Evolutionary conservation across 2,113 vertebrate genomes (phyloP).

Genomic region (Symphodus melops): DNA sequence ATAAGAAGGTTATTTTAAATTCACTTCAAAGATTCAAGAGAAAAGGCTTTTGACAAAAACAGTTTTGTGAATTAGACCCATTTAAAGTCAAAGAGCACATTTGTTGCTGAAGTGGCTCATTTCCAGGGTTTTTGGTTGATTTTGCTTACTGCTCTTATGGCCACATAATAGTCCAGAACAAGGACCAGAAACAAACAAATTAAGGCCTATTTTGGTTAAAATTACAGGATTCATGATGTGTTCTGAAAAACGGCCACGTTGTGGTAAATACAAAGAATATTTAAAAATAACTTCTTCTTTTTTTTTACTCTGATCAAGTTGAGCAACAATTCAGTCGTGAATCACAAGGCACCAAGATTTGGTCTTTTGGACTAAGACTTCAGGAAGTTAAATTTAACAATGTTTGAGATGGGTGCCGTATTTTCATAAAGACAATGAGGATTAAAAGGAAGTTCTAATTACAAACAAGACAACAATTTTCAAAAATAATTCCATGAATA

Average conservation of each 20-base stretch:
- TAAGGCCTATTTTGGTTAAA: conserved; percentile 10
- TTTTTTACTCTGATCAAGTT: background rate
- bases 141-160: conserved; percentile 15
- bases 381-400: background rate
- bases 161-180: conserved; percentile 10
- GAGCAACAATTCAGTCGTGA: conserved; percentile 2
- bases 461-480: background rate
- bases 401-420: background rate
- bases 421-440: background rate
- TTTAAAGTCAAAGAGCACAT: conserved; percentile 12
- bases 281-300: background rate
- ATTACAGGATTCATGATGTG: background rate
- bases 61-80: conserved; percentile 32
- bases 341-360: conserved; percentile 15
- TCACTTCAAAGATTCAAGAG: conserved; percentile 13
- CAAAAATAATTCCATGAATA: background rate
- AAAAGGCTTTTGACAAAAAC: conserved; percentile 41
- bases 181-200: conserved; percentile 12
- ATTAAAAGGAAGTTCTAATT: background rate
- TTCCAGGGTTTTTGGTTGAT: conserved; percentile 5
- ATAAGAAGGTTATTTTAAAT: conserved; percentile 28
- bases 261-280: background rate
- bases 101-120: conserved; percentile 8
- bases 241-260: background rate
- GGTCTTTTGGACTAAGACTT: conserved; percentile 14